These are phyloP conservation scores for Drosophila fuyamai DNA, from an alignment of 1,140 invertebrate species.

Conservation along the genomic window DNA sequence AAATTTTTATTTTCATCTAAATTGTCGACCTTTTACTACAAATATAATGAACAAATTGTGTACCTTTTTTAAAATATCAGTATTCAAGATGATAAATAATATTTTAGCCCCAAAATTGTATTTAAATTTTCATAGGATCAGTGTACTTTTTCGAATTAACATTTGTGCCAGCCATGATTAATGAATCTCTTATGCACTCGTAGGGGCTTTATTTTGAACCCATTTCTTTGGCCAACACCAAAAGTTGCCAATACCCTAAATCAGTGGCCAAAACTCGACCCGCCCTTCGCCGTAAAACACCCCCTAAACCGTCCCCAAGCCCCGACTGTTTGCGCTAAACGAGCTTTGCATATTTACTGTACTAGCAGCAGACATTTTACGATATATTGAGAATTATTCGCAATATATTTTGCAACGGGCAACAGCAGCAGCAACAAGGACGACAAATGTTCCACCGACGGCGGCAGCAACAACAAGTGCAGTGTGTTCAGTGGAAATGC, in stretches of 20 bases:
- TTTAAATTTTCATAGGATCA: neutral
- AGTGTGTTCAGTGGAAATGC: conserved; percentile 65
- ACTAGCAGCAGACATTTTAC: conserved; percentile 81
- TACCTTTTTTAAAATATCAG: neutral
- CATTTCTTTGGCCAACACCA: conserved; percentile 29
- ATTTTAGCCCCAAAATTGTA: too few relatives aligned
- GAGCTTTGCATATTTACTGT: conserved; percentile 83
- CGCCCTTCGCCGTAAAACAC: neutral
- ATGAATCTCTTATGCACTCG: conserved; percentile 14
- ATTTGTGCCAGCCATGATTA: conserved; percentile 12
- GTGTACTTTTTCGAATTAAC: conserved; percentile 1
- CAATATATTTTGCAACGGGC: conserved; percentile 75
- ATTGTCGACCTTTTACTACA: neutral
- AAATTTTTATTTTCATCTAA: too few relatives aligned
- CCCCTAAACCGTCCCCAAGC: conserved; percentile 2
- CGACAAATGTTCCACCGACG: conserved; percentile 79
- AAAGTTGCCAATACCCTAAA: conserved; percentile 39
- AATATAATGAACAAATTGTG: neutral
- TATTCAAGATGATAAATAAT: neutral
- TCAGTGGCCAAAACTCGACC: conserved; percentile 43
- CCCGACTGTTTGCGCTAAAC: conserved; percentile 72
- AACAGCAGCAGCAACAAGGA: conserved; percentile 78
- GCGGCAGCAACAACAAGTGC: conserved; percentile 48
- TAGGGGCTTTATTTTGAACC: conserved; percentile 16
- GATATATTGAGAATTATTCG: conserved; percentile 83